Evolutionary conservation across 1,140 invertebrate genomes (phyloP), one percentile per base, ranked within the genome.

Genomic region (Cryptotermes secundus): DNA sequence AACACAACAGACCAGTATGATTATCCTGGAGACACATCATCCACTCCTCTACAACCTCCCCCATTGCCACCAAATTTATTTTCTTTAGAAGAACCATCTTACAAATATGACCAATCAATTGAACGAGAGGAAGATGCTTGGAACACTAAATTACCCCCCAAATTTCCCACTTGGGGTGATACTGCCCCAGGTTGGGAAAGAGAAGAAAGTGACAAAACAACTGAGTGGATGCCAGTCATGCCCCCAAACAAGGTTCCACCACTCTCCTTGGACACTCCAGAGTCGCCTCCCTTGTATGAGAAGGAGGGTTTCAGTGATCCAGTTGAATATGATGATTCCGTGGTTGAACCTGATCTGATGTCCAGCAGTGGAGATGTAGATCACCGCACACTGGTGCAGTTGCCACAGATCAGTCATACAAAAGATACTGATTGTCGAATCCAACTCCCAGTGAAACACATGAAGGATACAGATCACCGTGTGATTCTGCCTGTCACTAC

Each of bases 241-340:
- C 84, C 84, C n/a, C 34, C 53, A 26, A 81, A 81, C n/a, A 82
- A 82, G 38, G 83, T 49, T 19, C 79, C 79, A 31, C 83, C 83
- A 34, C 31, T 84, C n/a, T 34, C 72, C 34, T 31, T 80, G 72
- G 86, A 86, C 22, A 85, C 84, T 4, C 94, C 94, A 12, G 92
- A 93, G 86, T 94, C 93, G 82, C 94, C 94, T 7, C 93, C 93
- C 1, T 90, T 92, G 59, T 94, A 92, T 85, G 94, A 94, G 86
- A 93, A 94, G 86, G 89, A 92, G 87, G 88, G 88, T 81, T 88
- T 91, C 82, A 87, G 87, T 19, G 89, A 89, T 85, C 91, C 92
- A 3, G 88, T 93, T 3, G 92, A 94, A 85, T 94, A 94, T 85
- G 90, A 92, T 86, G 92, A 92, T 84, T 86, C 89, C 86, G 90